phyloP scores from a whole-genome alignment of 1,140 invertebrate genomes.

The Leptopilina boulardi region DNA sequence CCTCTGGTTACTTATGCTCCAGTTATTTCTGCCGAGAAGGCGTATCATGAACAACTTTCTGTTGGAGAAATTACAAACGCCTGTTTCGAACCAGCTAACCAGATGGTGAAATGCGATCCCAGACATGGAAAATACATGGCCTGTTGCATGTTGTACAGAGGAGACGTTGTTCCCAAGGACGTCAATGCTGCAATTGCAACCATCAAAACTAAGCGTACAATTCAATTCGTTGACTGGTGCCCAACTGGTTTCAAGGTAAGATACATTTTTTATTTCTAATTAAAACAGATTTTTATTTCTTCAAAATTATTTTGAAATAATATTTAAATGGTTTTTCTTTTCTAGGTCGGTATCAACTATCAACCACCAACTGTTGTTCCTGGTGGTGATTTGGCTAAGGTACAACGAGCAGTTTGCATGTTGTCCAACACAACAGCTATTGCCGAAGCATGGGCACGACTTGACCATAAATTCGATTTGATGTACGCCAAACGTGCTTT shows the following conservation, averaged over 20 bases:
- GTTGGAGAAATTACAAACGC: constrained; percentile 81
- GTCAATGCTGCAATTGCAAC: constrained; percentile 82
- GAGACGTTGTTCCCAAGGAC: constrained; percentile 82
- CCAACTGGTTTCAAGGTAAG: constrained; percentile 79
- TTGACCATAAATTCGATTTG: constrained; percentile 81
- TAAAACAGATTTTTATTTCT: not conserved
- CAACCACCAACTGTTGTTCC: constrained; percentile 81
- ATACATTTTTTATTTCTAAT: constrained; percentile 47
- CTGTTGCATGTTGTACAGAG: constrained; percentile 81
- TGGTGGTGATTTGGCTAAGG: constrained; percentile 72
- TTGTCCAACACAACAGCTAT: constrained; percentile 82
- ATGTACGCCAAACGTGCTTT: constrained; percentile 82
- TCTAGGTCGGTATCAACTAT: constrained; percentile 72
- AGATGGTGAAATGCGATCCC: constrained; percentile 83
- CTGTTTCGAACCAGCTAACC: constrained; percentile 82
- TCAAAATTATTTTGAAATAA: constrained; percentile 67
- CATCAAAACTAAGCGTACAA: constrained; percentile 82
- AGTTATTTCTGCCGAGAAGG: constrained; percentile 78
- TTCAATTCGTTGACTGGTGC: constrained; percentile 86
- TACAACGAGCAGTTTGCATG: constrained; percentile 63
- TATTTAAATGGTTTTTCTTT: constrained; percentile 74
- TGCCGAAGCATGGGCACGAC: constrained; percentile 81
- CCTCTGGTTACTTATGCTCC: constrained; percentile 80
- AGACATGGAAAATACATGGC: constrained; percentile 87
- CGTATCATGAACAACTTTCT: constrained; percentile 77